Base-by-base conservation (phyloP, 2,113 vertebrate species). In the Colossoma macropomum region DNA sequence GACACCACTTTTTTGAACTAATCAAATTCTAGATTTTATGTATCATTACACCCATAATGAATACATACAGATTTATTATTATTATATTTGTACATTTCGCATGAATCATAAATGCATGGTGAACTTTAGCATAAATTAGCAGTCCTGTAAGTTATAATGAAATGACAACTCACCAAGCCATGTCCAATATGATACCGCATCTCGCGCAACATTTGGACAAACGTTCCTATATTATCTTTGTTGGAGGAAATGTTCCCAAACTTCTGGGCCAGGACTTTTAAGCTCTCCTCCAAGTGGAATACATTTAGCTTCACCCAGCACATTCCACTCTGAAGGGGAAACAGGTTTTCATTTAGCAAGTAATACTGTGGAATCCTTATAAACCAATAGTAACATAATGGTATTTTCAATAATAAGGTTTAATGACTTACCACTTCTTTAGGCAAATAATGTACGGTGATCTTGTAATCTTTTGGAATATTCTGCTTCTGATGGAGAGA, bases 381-480 rank as follows among this genome's bases (percentile, higher is more conserved):
- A 41, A 41, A 77, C 9, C 34, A 77, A 45, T 9, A 25, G 23
- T 63, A 38, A 63, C 9, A 4, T 9, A 30, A 3, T 56, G 16
- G 28, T 21, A 56, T 56, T 21, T 28, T 1, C 1, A 56, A 23
- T 56, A 54, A 54, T 65, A 10, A 73, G 16, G 27, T 38, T 30
- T 66, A 68, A 75, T 38, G 34, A 87, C 92, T 94, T 87, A 95
- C 94, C 94, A 90, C 90, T 90, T 92, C 89, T 91, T 91, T 92
- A 68, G 94, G 91, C 89, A 95, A 74, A 87, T 91, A 94, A 59
- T n/a, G 70, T 63, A 95, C 87, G 79, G 91, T 90, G 90, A 95
- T 95, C 85, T 87, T 92, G 89, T 95, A 95, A 90, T 95, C 94
- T 93, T 94, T 94, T 62, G 94, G 94, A 87, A 95, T 95, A 90